Percentiles rank a stretch among this genome's conserved stretches.
Conservation (phyloP, 2,113 vertebrate genomes). For the Lontra canadensis region DNA sequence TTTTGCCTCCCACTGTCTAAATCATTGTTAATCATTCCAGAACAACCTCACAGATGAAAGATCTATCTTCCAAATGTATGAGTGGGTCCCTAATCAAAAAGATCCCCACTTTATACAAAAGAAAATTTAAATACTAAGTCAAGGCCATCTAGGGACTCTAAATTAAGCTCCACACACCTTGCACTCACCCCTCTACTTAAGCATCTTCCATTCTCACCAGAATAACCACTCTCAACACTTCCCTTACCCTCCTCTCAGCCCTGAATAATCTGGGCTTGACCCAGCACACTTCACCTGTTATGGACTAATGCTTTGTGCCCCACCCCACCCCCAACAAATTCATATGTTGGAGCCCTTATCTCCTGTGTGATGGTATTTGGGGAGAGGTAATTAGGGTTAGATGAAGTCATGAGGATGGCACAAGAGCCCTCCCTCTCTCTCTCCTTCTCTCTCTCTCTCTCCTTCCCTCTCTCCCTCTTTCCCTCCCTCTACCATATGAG, state of each 20-base stretch:
- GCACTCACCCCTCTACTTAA: not conserved
- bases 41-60: not conserved
- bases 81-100: constrained; percentile 3
- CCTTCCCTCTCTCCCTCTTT: not conserved
- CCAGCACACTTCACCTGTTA: not conserved
- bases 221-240: not conserved
- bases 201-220: not conserved
- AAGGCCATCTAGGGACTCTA: not conserved
- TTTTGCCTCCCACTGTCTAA: not conserved
- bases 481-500: not conserved
- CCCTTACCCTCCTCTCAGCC: not conserved
- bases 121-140: not conserved
- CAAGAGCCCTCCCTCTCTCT: not conserved
- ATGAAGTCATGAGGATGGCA: not conserved
- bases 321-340: not conserved
- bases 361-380: not conserved
- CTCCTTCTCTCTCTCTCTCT: not conserved
- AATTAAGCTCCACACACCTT: not conserved
- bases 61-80: not conserved
- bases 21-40: not conserved
- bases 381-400: not conserved
- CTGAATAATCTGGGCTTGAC: not conserved
- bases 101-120: not conserved
- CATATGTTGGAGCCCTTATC: not conserved
- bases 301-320: not conserved